Evolutionary conservation across 2,113 vertebrate genomes (phyloP).

Genomic region (Synchiropus splendidus): DNA sequence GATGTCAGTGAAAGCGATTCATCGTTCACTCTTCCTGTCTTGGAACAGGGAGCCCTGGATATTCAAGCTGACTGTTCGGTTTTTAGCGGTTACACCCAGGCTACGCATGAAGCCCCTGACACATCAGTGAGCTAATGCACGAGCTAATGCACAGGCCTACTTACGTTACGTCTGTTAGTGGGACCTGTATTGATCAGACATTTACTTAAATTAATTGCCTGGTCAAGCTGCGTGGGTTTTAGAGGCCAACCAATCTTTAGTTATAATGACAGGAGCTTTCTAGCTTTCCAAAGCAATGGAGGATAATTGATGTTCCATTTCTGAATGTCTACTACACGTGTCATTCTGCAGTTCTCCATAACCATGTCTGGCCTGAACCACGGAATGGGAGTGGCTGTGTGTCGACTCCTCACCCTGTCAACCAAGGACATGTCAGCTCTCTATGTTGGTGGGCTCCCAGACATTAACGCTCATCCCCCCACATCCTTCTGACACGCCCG

Average conservation of each 20-base stretch:
- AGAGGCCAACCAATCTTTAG: too few relatives aligned
- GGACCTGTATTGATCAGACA: slow-evolving; percentile 52
- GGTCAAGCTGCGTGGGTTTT: background rate
- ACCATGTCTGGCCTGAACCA: background rate
- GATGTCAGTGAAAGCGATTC: slow-evolving; percentile 10
- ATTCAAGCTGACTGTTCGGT: slow-evolving; percentile 43
- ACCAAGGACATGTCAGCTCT: slow-evolving; percentile 15
- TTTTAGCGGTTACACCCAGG: slow-evolving; percentile 40
- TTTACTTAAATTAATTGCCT: slow-evolving; percentile 61
- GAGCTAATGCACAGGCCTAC: slow-evolving; percentile 45
- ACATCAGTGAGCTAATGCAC: slow-evolving; percentile 46
- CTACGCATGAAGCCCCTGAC: slow-evolving; percentile 26
- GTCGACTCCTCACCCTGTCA: slow-evolving; percentile 11
- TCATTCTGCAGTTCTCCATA: background rate
- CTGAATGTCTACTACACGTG: background rate
- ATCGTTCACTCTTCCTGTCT: slow-evolving; percentile 7
- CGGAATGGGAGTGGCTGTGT: background rate
- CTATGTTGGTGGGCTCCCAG: slow-evolving; percentile 12
- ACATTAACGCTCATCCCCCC: slow-evolving; percentile 19
- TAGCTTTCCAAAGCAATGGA: background rate
- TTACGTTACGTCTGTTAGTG: slow-evolving; percentile 44
- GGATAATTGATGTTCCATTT: background rate
- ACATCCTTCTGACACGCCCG: slow-evolving; percentile 25
- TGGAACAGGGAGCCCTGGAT: too few relatives aligned
- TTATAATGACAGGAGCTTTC: too few relatives aligned